Conservation (phyloP, 1,140 invertebrate genomes). For the Stegodyphus mimosarum region DNA sequence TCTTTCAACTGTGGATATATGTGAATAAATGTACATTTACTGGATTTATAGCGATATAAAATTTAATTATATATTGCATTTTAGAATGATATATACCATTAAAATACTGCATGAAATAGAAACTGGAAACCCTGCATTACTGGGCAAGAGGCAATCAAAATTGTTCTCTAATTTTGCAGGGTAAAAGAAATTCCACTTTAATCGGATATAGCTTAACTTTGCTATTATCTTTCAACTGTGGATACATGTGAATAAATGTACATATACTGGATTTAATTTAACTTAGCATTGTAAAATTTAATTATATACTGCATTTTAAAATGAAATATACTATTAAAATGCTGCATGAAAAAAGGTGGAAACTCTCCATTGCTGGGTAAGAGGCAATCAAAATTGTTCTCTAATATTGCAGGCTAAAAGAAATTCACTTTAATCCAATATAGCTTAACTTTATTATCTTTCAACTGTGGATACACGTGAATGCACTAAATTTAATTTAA, state of each 20-base stretch:
- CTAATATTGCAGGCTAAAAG: not conserved
- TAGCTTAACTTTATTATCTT: not conserved
- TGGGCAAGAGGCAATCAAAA: constrained; percentile 1
- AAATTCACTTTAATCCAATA: not conserved
- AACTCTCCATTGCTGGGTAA: not conserved
- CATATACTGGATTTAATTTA: not conserved
- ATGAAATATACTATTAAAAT: not conserved
- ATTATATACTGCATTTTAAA: not conserved
- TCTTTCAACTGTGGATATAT: not conserved
- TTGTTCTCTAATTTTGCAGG: constrained; percentile 5
- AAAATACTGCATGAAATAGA: not conserved
- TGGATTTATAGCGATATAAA: not conserved
- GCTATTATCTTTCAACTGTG: not conserved
- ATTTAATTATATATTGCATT: not conserved
- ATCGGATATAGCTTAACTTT: not conserved
- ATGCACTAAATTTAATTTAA: not conserved
- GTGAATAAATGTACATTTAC: not conserved
- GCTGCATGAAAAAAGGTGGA: not conserved
- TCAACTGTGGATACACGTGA: not conserved
- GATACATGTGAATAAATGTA: not conserved
- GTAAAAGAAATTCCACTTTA: not conserved
- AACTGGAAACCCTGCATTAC: not conserved
- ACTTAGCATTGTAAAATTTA: not conserved
- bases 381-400: not conserved
- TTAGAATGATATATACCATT: not conserved